These are phyloP conservation scores for Dicerorhinus sumatrensis DNA, from an alignment of 2,113 vertebrate genomes.

Conservation along the genomic window DNA sequence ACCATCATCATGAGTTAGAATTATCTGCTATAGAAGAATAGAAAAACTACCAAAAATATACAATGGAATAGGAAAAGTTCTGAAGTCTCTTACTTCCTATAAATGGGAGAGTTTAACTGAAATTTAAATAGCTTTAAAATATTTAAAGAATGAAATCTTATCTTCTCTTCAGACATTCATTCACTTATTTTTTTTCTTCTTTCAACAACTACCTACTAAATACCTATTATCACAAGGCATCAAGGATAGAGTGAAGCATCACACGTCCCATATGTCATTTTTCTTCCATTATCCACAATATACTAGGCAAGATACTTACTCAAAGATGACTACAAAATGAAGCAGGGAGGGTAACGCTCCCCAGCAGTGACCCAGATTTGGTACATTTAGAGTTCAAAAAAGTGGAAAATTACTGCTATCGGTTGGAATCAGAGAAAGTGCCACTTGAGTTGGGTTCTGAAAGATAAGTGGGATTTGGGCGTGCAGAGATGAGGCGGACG, in stretches of 20 bases:
- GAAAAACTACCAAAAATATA: background rate
- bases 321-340: background rate
- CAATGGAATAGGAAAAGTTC: background rate
- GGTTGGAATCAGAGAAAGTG: background rate
- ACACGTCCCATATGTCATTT: background rate
- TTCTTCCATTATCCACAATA: background rate
- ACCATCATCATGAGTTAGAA: background rate
- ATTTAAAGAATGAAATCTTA: background rate
- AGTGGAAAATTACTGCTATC: background rate
- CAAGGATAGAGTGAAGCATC: background rate
- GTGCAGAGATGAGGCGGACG: background rate
- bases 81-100: background rate
- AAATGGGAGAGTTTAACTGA: background rate
- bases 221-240: background rate
- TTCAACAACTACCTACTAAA: background rate
- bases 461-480: background rate
- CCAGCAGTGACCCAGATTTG: background rate
- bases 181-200: background rate
- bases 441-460: background rate
- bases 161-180: background rate
- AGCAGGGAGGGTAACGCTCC: background rate
- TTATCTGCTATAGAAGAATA: background rate
- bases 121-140: background rate
- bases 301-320: background rate
- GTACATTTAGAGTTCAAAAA: background rate